These are phyloP conservation scores for Austrolebias charrua DNA, from an alignment of 2,797 vertebrate genomes.

Conservation along the genomic window DNA sequence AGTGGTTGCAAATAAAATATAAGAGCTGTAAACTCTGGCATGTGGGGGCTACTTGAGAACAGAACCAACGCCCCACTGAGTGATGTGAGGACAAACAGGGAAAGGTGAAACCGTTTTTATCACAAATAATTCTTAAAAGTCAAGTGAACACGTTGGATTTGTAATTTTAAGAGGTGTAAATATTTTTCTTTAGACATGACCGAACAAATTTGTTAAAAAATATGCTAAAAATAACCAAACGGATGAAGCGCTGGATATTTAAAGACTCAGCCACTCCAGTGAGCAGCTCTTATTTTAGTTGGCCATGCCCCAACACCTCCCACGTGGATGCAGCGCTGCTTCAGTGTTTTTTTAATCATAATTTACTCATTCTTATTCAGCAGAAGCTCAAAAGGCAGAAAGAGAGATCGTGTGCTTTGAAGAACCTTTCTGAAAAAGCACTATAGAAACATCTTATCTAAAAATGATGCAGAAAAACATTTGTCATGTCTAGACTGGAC, in stretches of 20 bases:
- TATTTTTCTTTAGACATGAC: neutral
- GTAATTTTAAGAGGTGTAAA: neutral
- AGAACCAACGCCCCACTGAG: slow-evolving; percentile 47
- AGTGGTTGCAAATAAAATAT: slow-evolving; percentile 59
- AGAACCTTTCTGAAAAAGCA: neutral
- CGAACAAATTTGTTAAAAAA: neutral
- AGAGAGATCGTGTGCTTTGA: neutral
- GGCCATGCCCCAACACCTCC: slow-evolving; percentile 37
- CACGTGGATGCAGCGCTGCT: slow-evolving; percentile 1
- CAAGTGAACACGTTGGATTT: neutral
- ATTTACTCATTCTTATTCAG: neutral
- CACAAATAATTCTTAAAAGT: slow-evolving; percentile 23
- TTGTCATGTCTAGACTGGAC: too few relatives aligned
- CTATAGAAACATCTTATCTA: too few relatives aligned
- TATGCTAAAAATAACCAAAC: neutral
- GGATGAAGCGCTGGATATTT: neutral
- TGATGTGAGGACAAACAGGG: slow-evolving; percentile 33
- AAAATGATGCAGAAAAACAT: too few relatives aligned
- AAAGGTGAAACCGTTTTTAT: slow-evolving; percentile 56
- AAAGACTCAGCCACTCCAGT: neutral
- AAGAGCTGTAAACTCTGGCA: slow-evolving; percentile 59
- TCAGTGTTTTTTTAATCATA: neutral
- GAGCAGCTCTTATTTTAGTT: slow-evolving; percentile 49
- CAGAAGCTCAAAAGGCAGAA: neutral
- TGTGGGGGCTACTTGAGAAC: slow-evolving; percentile 59